Evolutionary conservation across 2,113 vertebrate genomes (phyloP).

Genomic region (Lepus timidus): DNA sequence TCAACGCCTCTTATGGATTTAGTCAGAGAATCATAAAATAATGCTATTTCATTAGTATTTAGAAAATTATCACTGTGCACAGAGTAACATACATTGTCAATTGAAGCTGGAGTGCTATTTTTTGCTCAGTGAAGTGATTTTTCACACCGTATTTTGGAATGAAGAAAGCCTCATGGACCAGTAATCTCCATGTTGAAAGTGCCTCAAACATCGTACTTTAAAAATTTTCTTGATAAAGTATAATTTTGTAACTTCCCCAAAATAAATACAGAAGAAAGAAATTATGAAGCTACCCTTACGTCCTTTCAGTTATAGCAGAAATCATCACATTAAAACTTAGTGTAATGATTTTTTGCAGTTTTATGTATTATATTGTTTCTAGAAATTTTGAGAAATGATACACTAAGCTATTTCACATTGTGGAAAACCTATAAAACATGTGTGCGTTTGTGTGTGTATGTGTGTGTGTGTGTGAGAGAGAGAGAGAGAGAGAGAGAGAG

Average conservation of each 20-base stretch:
- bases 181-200: not conserved
- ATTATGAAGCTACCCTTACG: not conserved
- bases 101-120: not conserved
- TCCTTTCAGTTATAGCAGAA: not conserved
- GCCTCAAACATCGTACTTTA: not conserved
- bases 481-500: not conserved
- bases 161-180: not conserved
- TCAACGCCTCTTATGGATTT: not conserved
- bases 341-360: not conserved
- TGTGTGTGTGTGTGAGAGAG: too few species aligned
- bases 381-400: not conserved
- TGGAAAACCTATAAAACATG: not conserved
- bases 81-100: not conserved
- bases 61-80: not conserved
- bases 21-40: not conserved
- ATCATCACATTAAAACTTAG: not conserved
- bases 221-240: constrained; percentile 19
- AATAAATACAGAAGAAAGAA: not conserved
- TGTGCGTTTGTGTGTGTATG: too few species aligned
- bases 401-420: not conserved
- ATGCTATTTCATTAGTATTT: not conserved
- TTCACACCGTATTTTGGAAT: not conserved
- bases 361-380: constrained; percentile 15
- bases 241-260: not conserved
- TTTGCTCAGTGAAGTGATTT: not conserved